A percentile compares a stretch with the other conserved stretches of the same genome.
These are phyloP conservation scores for Falco punctatus DNA, from an alignment of 2,113 vertebrate genomes.

Conservation along the genomic window DNA sequence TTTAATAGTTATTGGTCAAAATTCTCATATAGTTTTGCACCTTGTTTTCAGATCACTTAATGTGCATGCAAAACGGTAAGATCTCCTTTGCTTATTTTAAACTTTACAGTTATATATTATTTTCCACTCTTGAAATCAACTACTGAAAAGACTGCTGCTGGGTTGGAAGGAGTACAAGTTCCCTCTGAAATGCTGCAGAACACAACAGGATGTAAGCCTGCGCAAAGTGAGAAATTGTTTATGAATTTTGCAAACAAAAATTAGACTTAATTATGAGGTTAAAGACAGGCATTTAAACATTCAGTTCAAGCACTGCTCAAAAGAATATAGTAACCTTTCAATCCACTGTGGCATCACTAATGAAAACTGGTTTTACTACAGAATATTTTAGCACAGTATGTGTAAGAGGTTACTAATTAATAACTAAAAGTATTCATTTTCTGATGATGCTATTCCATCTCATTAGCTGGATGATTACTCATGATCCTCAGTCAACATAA, in stretches of 20 bases:
- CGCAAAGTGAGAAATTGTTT: not conserved
- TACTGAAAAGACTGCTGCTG: not conserved
- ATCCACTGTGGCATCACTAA: not conserved
- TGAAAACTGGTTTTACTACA: not conserved
- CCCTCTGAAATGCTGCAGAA: not conserved
- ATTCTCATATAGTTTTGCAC: not conserved
- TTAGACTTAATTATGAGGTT: not conserved
- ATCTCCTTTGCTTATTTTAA: not conserved
- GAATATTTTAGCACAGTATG: not conserved
- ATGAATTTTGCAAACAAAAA: not conserved
- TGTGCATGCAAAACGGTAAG: not conserved
- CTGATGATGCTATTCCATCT: not conserved
- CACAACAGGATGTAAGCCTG: not conserved
- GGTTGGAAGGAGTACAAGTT: not conserved
- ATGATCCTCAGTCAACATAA: not conserved
- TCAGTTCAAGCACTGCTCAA: not conserved
- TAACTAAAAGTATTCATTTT: not conserved
- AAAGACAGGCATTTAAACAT: not conserved
- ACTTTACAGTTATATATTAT: not conserved
- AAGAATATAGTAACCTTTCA: not conserved
- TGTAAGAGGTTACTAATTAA: not conserved
- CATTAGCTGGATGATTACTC: conserved; percentile 12
- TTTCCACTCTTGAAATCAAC: not conserved
- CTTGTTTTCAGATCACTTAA: not conserved
- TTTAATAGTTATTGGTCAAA: not conserved